Evolutionary conservation across 1,140 invertebrate species (phyloP).

Genomic region (Eciton burchellii): DNA sequence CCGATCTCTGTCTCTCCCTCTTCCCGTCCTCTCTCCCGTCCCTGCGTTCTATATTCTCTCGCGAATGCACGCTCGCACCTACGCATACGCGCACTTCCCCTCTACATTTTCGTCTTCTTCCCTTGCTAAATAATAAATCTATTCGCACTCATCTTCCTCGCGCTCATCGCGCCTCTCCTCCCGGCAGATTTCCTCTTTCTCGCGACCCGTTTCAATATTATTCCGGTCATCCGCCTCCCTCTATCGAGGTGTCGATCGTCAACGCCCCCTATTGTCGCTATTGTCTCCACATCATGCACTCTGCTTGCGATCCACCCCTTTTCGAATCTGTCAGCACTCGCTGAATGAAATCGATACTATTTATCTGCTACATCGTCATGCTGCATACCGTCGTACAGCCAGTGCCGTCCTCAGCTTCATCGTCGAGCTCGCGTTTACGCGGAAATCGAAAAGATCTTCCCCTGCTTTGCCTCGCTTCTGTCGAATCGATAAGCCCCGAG

Average conservation of each 20-base stretch:
- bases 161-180: neutral
- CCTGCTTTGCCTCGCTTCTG: neutral
- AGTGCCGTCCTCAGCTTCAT: too few relatives aligned
- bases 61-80: conserved; percentile 18
- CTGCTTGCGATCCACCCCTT: conserved; percentile 6
- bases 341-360: conserved; percentile 1
- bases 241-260: conserved; percentile 6
- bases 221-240: conserved; percentile 29
- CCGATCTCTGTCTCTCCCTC: neutral
- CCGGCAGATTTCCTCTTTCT: conserved; percentile 11
- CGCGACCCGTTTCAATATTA: conserved; percentile 35
- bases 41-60: conserved; percentile 25
- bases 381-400: too few relatives aligned
- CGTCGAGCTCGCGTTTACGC: too few relatives aligned
- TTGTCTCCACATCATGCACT: conserved; percentile 36
- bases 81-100: neutral
- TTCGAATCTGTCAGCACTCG: conserved; percentile 30
- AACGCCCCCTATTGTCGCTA: conserved; percentile 32
- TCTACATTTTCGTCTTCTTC: neutral
- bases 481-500: neutral
- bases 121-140: conserved; percentile 20
- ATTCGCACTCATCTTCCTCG: neutral
- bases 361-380: neutral
- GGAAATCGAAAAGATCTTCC: too few relatives aligned
- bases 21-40: neutral